Evolutionary conservation across 2,113 vertebrate genomes (phyloP), one percentile per base, ranked within the genome.

Genomic region (Danionella cerebrum): DNA sequence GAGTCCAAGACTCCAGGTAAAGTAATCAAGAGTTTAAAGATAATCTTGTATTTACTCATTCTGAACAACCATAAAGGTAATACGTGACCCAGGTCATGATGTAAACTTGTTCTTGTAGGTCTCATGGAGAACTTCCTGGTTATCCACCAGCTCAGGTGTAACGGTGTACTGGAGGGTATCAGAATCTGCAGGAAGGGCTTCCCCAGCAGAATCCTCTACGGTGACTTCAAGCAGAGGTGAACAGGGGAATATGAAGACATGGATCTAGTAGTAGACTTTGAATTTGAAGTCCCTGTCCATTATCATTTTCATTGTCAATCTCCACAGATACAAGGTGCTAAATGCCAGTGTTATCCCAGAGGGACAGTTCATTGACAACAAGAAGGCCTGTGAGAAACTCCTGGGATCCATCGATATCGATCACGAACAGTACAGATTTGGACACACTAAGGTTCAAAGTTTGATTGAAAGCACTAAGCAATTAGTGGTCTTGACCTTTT

Each of bases 321-420:
- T n/a, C 21, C 12, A 33, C 65, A 80, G 79, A 73, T 81, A 81
- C 60, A 76, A 75, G 38, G 70, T 80, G 22, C 38, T 81, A 65
- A 81, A 81, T 79, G 74, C 75, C 24, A 70, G 71, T 72, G 79
- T 77, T 39, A 78, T 80, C 48, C 79, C 79, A 12, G 74, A 79
- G 36, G 79, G 77, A 7, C 77, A 79, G 55, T 76, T 77, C 53
- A 75, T 75, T 50, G 76, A 78, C 41, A 74, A 77, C 64, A 77
- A 74, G 63, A 77, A 77, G n/a, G 72, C 72, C 55, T 13, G 48
- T 64, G 79, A 79, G 70, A 79, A 81, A 36, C 70, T 81, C 45
- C 64, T 77, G 47, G 70, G 67, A n/a, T 80, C 75, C 25, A 77
- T 81, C 6, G 75, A 77, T 6, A 35, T 77, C 22, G 39, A 77